Percentiles rank a stretch among this genome's conserved stretches.
Conservation (phyloP, 2,797 vertebrate genomes). For the Catostomus latipinnis region DNA sequence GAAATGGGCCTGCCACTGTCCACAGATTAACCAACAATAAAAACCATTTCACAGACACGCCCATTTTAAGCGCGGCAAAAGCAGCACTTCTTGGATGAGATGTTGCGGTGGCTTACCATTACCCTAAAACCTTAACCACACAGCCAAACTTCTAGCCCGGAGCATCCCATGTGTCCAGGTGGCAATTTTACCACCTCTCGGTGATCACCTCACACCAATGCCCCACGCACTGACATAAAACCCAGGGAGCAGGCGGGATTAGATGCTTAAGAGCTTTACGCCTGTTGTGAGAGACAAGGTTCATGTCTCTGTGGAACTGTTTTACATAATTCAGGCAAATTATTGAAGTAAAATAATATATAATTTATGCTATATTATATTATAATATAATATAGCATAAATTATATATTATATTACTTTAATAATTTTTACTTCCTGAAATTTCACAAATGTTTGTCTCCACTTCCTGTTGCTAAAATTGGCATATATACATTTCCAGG, state of each 20-base stretch:
- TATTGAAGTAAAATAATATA: neutral
- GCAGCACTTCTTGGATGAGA: conserved; percentile 71
- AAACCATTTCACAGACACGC: conserved; percentile 76
- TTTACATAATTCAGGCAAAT: neutral
- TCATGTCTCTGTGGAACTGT: conserved; percentile 69
- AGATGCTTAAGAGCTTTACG: conserved; percentile 76
- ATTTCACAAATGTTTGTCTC: no score
- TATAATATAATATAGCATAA: no score
- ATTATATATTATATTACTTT: no score
- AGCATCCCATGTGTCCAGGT: conserved; percentile 51
- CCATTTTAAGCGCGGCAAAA: conserved; percentile 73
- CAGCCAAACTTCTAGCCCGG: conserved; percentile 6
- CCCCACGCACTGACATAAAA: conserved; percentile 75
- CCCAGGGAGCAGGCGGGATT: conserved; percentile 74
- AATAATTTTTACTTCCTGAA: no score
- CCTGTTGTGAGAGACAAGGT: conserved; percentile 77
- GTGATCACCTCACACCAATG: conserved; percentile 77
- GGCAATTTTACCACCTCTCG: conserved; percentile 72
- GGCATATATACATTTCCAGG: no score
- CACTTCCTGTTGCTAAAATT: no score
- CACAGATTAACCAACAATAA: conserved; percentile 85
- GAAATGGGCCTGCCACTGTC: conserved; percentile 86
- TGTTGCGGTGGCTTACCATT: conserved; percentile 60
- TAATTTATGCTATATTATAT: no score
- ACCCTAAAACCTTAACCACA: conserved; percentile 17